Conservation (phyloP, 2,113 vertebrate species). For the Psophia crepitans region DNA sequence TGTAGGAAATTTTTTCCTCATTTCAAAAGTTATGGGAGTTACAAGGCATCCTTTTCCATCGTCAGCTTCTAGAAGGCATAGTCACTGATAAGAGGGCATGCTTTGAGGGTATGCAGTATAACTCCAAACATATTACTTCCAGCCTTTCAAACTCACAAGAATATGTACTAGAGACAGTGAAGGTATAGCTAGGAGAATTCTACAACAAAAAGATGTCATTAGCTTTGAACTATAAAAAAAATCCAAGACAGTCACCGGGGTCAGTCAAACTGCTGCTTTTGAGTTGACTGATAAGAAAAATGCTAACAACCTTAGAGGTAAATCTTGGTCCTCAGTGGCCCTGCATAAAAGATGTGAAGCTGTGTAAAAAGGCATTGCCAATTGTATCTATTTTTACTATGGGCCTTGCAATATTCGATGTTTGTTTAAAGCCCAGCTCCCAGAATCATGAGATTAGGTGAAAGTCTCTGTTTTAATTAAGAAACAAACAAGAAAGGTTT, state of each 20-base stretch:
- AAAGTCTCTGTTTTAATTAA: conserved; percentile 12
- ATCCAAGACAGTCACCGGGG: neutral
- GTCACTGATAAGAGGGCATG: neutral
- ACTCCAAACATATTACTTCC: neutral
- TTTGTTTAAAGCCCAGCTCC: neutral
- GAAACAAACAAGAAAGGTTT: neutral
- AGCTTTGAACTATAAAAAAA: neutral
- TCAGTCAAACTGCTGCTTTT: conserved; percentile 12
- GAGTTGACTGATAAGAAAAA: conserved; percentile 37
- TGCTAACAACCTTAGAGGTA: neutral
- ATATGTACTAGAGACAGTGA: neutral
- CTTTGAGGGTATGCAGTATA: neutral
- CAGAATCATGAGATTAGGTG: neutral
- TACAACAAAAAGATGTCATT: conserved; percentile 45
- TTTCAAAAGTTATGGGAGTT: neutral
- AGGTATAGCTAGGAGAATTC: conserved; percentile 35
- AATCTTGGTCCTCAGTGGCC: conserved; percentile 5
- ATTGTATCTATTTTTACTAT: neutral
- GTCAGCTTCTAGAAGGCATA: neutral
- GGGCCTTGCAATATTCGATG: neutral
- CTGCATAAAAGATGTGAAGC: neutral
- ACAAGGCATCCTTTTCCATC: neutral
- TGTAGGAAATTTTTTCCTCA: neutral
- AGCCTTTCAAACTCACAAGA: neutral
- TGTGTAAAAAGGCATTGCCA: neutral